Evolutionary conservation across 2,888 invertebrate genomes (phyloP), one percentile per base, ranked within the genome.

Genomic region (Entomobrya proxima): DNA sequence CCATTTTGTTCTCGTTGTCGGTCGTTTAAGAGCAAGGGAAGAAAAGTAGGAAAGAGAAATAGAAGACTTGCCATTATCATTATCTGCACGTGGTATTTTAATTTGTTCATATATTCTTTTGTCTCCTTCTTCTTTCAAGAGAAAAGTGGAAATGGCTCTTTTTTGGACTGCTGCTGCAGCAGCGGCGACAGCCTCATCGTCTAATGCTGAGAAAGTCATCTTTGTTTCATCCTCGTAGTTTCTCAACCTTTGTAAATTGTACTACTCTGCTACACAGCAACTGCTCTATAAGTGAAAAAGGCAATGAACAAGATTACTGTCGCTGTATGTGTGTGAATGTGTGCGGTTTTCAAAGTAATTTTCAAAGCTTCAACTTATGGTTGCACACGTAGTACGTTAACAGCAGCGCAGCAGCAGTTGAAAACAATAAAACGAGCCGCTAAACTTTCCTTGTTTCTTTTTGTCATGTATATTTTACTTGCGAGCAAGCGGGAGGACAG

Each of bases 21-120:
- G 6, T 21, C 21, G 67, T 9, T n/a, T 18, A 52, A 3, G 1
- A 61, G n/a, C 24, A 27, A 32, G 61, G 37, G 18, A 78, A 76
- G 55, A 32, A 58, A 58, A 27, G 47, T 24, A 15, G n/a, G 74
- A 50, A 30, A 74, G 74, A 55, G 55, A 35, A 32, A 77, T 47
- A 69, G 69, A 79, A 85, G 78, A 85, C 75, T 76, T 87, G 86
- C 86, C 87, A 88, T 88, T 87, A 88, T 88, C 88, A 87, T 88
- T 88, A 88, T 86, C 86, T 85, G 88, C 88, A 88, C 88, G 88
- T 88, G 88, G 88, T 86, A 88, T 88, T 88, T 88, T 88, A 88
- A 88, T 88, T 88, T 88, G 86, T 87, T 81, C 83, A 84, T 83
- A 64, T 82, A 72, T 87, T 78, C 82, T 82, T 86, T 82, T 80